These are phyloP conservation scores for Myiagra hebetior DNA, from an alignment of 2,113 vertebrate species.

Conservation along the genomic window DNA sequence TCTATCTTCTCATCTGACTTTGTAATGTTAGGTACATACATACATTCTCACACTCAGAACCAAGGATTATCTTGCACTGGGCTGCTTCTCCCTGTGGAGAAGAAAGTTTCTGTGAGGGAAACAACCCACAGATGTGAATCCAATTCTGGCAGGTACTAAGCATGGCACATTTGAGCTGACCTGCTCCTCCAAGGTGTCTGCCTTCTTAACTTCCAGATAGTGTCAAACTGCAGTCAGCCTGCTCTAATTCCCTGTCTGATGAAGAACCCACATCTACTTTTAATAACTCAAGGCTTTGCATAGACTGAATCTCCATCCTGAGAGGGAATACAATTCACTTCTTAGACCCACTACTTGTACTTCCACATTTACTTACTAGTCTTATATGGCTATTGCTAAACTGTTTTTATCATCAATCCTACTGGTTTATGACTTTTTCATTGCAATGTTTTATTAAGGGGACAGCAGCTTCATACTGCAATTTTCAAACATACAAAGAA, in stretches of 20 bases:
- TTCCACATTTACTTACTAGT: background rate
- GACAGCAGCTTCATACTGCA: background rate
- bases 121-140: background rate
- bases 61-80: background rate
- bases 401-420: constrained; percentile 8
- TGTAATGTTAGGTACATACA: background rate
- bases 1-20: background rate
- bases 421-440: constrained; percentile 44
- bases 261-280: background rate
- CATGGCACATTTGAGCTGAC: background rate
- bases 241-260: background rate
- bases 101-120: background rate
- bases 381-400: background rate
- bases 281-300: background rate
- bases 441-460: constrained; percentile 1
- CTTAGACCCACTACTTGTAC: background rate
- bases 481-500: constrained; percentile 46
- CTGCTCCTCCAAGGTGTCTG: background rate
- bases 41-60: background rate
- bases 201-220: background rate
- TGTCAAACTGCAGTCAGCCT: background rate
- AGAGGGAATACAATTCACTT: background rate
- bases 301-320: background rate
- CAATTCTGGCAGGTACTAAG: background rate
- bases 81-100: background rate